Conservation (phyloP, 2,888 invertebrate species). For the Sesamia inferens region DNA sequence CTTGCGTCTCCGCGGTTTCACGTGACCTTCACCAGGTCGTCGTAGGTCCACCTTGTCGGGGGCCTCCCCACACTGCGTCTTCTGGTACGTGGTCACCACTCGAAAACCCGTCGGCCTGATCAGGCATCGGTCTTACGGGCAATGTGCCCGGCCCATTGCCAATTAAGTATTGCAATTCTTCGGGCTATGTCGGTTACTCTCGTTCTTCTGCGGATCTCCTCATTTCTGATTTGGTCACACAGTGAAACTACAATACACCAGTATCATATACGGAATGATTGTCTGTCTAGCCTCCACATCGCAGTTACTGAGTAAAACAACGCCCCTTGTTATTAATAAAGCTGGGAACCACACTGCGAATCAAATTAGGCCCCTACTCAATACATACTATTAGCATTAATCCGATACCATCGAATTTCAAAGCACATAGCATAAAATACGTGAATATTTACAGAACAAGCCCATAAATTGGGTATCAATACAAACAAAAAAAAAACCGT, state of each 20-base stretch:
- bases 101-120: no score
- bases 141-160: no score
- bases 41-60: no score
- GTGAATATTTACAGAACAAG: slow-evolving; percentile 38
- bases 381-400: slow-evolving; percentile 16
- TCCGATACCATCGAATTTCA: slow-evolving; percentile 18
- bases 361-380: background rate
- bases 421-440: slow-evolving; percentile 23
- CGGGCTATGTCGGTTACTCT: no score
- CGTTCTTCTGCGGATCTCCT: no score
- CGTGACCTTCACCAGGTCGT: no score
- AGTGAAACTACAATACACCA: background rate
- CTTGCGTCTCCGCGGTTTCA: no score
- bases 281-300: background rate
- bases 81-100: no score
- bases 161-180: no score
- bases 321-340: background rate
- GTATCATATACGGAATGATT: background rate
- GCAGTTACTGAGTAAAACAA: background rate
- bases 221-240: no score
- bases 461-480: slow-evolving; percentile 35
- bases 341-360: background rate
- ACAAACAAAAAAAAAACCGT: slow-evolving; percentile 34
- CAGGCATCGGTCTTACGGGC: no score
- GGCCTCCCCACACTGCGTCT: no score